These are phyloP conservation scores for Gryllus longicercus DNA, from an alignment of 2,888 invertebrate species.

Conservation along the genomic window DNA sequence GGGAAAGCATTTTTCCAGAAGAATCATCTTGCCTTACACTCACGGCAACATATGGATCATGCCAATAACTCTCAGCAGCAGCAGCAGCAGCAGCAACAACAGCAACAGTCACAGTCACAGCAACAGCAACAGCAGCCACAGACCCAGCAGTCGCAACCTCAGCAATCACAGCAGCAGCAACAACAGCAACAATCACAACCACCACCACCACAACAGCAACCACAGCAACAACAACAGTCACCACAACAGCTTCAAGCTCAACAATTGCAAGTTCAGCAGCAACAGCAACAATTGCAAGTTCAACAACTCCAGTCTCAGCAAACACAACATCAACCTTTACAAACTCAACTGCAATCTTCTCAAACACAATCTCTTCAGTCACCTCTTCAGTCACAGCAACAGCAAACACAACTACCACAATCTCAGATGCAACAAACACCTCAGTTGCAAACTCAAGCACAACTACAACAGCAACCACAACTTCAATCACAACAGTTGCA, in stretches of 20 bases:
- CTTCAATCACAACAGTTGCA: not conserved
- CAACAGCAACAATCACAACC: no score
- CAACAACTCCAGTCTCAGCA: constrained; percentile 41
- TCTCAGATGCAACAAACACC: constrained; percentile 21
- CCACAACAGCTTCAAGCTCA: not conserved
- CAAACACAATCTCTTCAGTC: not conserved
- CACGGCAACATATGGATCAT: constrained; percentile 73
- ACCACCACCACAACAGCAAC: not conserved
- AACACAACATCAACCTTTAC: constrained; percentile 34
- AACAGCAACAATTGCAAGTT: constrained; percentile 45
- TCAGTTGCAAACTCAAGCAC: not conserved
- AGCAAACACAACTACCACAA: not conserved
- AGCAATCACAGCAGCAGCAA: not conserved
- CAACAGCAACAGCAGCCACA: not conserved
- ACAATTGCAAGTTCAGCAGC: constrained; percentile 39
- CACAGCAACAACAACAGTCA: not conserved
- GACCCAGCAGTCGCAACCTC: not conserved
- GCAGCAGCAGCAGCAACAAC: constrained; percentile 42
- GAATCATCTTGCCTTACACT: constrained; percentile 76
- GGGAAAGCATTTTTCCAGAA: constrained; percentile 84
- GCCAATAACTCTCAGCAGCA: constrained; percentile 38
- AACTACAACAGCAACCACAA: not conserved
- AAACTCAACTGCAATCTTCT: constrained; percentile 38
- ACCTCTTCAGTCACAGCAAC: constrained; percentile 21
- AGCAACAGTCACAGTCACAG: constrained; percentile 41